A percentile compares a stretch with the other conserved stretches of the same genome.
phyloP scores from a whole-genome alignment of 2,797 vertebrate genomes.

The Trachops cirrhosus region DNA sequence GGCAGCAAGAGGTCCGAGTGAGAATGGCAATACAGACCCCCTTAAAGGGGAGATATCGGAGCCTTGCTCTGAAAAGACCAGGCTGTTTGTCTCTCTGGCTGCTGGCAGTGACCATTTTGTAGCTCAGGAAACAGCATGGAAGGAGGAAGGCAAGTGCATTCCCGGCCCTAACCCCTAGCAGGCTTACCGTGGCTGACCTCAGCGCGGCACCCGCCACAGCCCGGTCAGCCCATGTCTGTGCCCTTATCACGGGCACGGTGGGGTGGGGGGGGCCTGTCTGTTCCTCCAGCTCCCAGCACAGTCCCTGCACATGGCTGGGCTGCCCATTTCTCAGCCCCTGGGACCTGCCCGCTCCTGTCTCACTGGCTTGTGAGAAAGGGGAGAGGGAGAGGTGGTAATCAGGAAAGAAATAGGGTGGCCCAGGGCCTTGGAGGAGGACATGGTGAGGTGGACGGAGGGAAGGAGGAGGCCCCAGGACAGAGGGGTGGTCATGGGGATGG shows the following conservation, averaged over 20 bases:
- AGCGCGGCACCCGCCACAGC: not conserved
- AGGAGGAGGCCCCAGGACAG: not conserved
- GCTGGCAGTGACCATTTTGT: not conserved
- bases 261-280: not conserved
- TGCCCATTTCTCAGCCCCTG: not conserved
- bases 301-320: not conserved
- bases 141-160: too few relatives aligned
- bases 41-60: not conserved
- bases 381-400: not conserved
- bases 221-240: not conserved
- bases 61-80: not conserved
- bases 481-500: too few relatives aligned
- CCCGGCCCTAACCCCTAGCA: not conserved
- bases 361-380: not conserved
- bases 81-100: not conserved
- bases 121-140: not conserved
- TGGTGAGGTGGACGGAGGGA: not conserved
- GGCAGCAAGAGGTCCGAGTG: not conserved
- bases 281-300: not conserved
- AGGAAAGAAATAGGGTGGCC: not conserved
- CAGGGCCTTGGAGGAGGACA: not conserved
- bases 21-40: not conserved
- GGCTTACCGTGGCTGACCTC: not conserved
- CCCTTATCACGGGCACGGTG: accelerated
- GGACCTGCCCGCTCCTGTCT: not conserved